Base-by-base conservation (phyloP, 2,113 vertebrate genomes). In the Sisor rabdophorus region DNA sequence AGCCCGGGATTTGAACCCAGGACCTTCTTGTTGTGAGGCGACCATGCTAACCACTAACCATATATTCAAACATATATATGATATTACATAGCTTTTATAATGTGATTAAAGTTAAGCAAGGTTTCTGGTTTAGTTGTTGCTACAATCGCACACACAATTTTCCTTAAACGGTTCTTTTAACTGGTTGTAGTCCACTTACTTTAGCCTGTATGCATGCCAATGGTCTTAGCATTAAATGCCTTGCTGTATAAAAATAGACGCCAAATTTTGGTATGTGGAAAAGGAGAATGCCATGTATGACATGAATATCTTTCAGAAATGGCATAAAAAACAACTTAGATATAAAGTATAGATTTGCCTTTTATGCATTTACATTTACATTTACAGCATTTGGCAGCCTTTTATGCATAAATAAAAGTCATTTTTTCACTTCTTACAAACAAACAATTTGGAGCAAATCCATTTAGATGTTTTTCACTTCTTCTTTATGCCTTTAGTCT, bases 141-240 rank as follows among this genome's bases (percentile, higher is more conserved):
- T n/a, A 9, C 26, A 36, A 36, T 36, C 13, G 6, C n/a, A 16
- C 20, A 16, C 20, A 67, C 3, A 10, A 69, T 69, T 69, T 68
- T 69, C 11, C 24, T 1, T 11, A 6, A 30, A 20, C 47, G 40
- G 63, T n/a, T 55, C 40, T 63, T 55, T 67, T 76, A 76, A 71
- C 11, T 7, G 61, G 76, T 60, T 22, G 11, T 26, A 40, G 58
- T 15, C 19, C 28, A 20, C 56, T 53, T 61, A 20, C 30, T 61
- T 60, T 61, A 52, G 65, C 55, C 56, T 78, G 48, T n/a, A 36
- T 36, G 13, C 47, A 72, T 72, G 68, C 48, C 56, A 72, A 17
- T 47, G 69, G 58, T 78, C 32, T 63, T 63, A 71, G 68, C 53
- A 55, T 71, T 71, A 64, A 78, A 78, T 78, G 32, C 59, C 69